Conservation (phyloP, 1,140 invertebrate species). For the Drosophila tsacasi region DNA sequence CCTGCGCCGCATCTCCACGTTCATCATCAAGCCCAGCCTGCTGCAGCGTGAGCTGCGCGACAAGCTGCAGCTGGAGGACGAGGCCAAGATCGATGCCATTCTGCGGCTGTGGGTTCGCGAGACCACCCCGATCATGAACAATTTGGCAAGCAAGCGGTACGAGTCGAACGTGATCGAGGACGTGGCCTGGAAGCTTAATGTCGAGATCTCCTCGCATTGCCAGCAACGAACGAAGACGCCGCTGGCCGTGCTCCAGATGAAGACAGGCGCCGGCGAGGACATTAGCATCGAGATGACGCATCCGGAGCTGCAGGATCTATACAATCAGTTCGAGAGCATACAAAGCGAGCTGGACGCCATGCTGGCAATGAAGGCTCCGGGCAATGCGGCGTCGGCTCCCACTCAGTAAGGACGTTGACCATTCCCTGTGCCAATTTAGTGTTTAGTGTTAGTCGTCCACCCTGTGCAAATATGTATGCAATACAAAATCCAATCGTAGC, state of each 20-base stretch:
- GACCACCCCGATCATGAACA: constrained; percentile 80
- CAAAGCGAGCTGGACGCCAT: constrained; percentile 80
- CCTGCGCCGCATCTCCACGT: constrained; percentile 80
- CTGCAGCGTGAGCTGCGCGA: constrained; percentile 79
- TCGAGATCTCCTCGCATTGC: constrained; percentile 82
- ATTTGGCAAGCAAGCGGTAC: constrained; percentile 75
- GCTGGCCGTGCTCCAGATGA: constrained; percentile 74
- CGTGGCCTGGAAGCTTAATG: constrained; percentile 82
- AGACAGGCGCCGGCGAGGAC: constrained; percentile 76
- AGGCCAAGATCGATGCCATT: constrained; percentile 84
- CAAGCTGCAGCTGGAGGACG: constrained; percentile 79
- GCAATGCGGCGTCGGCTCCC: background rate
- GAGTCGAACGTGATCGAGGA: constrained; percentile 84
- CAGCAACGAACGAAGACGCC: constrained; percentile 81
- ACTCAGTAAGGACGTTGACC: constrained; percentile 11
- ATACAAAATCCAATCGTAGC: constrained; percentile 36
- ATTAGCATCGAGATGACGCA: constrained; percentile 84
- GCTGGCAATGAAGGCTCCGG: constrained; percentile 58
- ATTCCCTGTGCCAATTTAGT: constrained; percentile 25
- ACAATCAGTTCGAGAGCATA: constrained; percentile 81
- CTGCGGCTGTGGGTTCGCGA: constrained; percentile 79
- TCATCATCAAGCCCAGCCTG: constrained; percentile 81
- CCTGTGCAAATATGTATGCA: constrained; percentile 35
- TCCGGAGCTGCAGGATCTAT: constrained; percentile 75
- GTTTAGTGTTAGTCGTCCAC: constrained; percentile 6